Conservation (phyloP, 2,888 invertebrate species). For the Stenodema calcarata region DNA sequence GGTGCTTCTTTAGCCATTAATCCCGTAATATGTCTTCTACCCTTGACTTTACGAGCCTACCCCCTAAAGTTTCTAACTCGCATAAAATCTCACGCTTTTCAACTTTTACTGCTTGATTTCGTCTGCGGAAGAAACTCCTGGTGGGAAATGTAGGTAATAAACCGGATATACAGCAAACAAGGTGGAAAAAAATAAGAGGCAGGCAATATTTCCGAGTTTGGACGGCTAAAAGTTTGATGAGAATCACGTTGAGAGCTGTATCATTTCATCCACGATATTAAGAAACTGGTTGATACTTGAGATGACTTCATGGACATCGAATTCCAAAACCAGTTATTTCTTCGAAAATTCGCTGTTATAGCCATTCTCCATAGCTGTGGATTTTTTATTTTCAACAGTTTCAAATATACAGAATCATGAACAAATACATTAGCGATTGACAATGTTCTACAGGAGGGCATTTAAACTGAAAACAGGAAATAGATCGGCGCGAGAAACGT, state of each 20-base stretch:
- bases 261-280: not conserved
- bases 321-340: too few species aligned
- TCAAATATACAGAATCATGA: too few species aligned
- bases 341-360: too few species aligned
- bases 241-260: not conserved
- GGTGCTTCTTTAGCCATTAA: constrained; percentile 44
- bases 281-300: too few species aligned
- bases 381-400: too few species aligned
- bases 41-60: constrained; percentile 36
- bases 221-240: not conserved
- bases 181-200: not conserved
- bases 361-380: too few species aligned
- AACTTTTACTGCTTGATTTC: constrained; percentile 49
- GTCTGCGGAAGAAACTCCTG: constrained; percentile 24
- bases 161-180: constrained; percentile 23
- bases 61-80: constrained; percentile 33
- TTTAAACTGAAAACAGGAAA: too few species aligned
- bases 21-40: constrained; percentile 43
- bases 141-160: constrained; percentile 37
- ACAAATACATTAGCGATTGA: too few species aligned
- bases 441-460: too few species aligned
- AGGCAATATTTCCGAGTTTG: constrained; percentile 12
- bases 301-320: too few species aligned
- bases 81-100: constrained; percentile 48
- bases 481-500: too few species aligned